Evolutionary conservation across 2,888 invertebrate species (phyloP), one percentile per base, ranked within the genome.

Genomic region (Drosophila nigricruria): DNA sequence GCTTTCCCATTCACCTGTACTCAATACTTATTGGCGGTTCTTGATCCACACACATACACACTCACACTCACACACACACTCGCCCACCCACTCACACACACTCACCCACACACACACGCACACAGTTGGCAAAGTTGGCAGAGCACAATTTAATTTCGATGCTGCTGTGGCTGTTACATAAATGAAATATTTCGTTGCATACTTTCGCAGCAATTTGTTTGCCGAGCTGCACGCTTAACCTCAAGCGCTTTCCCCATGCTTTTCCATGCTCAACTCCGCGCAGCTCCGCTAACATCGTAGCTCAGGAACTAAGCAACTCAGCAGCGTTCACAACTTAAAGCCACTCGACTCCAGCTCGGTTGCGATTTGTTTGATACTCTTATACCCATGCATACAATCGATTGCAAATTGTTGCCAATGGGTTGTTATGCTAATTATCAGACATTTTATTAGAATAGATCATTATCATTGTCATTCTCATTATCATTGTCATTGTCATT

Each of bases 101-200:
- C 16, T 3, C 40, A 18, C 12, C 1, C 36, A 43, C 62, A 49
- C 25, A 65, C 54, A 38, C 62, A 25, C 79, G 10, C 61, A 60
- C 42, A 61, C 57, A 61, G 42, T 20, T 23, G 50, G 18, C 12
- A 65, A 47, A 66, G 65, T 38, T 65, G 38, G 18, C 43, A 56
- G 59, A 32, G 49, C 54, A 71, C 71, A 80, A 83, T 83, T 82
- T 81, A 70, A 81, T 86, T 83, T 81, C 61, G 61, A 60, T 70
- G 70, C 66, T 70, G 70, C 66, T 71, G 59, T 60, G 61, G 72
- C 64, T 79, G 70, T 67, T 77, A 76, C 77, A 76, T 75, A 82
- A 86, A 81, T 86, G 65, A 77, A 74, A 82, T 81, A 72, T 72
- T 80, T 80, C 52, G 64, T 79, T 83, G 77, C 74, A 86, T 86